Base-by-base conservation (phyloP, 92 coral and sea anemone species). In the Umimayanthus kanabou region DNA sequence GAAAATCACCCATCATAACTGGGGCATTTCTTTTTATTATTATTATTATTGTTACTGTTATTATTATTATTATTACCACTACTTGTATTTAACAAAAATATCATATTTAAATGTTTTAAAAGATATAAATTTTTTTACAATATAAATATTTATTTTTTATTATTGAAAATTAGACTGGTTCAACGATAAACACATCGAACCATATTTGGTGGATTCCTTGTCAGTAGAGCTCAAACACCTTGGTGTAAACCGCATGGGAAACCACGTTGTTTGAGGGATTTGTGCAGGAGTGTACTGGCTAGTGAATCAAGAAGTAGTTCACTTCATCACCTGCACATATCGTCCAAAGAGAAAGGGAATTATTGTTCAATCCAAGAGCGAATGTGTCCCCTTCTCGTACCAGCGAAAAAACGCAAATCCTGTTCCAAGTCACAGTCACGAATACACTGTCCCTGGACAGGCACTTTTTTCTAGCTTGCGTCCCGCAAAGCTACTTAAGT, bases 401-500 rank as follows among this genome's bases (percentile, higher is more conserved):
- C 79, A 39, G 79, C n/a, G n/a, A 75, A 40, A 75, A 75, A 75
- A 75, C 53, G 28, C 5, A 75, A 75, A 39, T 75, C 7, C 29
- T n/a, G 50, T 13, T 75, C 79, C 16, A 15, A 75, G 79, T 39
- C 50, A 39, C 20, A 75, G 79, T 39, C 50, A 39, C 20, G 39
- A 75, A 18, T 75, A 39, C 47, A 20, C 78, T 49, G 78, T 73
- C 25, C 79, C 79, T 75, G 53, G 79, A 75, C 79, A 75, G 79
- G n/a, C 11, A 75, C 79, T 16, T 75, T 39, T 16, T 75, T 75
- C 79, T 18, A 28, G 30, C 79, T 39, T 75, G 10, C 25, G 18
- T 75, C 79, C 28, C 25, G 50, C 43, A 28, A 75, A 20, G 23
- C 43, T 15, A 0, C n/a, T 22, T 33, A 37, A 26, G 40, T 72